phyloP scores from a whole-genome alignment of 2,797 vertebrate species.

The Anas flavirostris region DNA sequence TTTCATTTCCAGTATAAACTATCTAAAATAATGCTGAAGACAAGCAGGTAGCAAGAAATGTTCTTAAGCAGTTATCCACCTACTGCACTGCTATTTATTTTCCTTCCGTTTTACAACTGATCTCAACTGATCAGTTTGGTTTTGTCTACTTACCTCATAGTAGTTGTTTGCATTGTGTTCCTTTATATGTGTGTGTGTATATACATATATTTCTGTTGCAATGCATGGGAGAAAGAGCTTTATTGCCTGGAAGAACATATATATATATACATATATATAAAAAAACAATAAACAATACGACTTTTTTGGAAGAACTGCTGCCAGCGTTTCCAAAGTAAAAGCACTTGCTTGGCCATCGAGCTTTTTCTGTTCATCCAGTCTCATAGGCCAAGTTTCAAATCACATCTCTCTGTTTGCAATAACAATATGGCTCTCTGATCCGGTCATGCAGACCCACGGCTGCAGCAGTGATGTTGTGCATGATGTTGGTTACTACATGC shows the following conservation, averaged over 20 bases:
- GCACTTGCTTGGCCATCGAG: background rate
- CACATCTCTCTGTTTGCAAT: background rate
- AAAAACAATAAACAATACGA: background rate
- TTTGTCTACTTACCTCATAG: background rate
- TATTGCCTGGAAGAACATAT: background rate
- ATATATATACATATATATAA: background rate
- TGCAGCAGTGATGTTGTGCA: background rate
- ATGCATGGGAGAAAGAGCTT: background rate
- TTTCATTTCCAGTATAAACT: background rate
- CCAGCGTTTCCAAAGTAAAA: background rate
- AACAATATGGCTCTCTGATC: background rate
- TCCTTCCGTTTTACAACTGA: background rate
- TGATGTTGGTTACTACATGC: fast-evolving
- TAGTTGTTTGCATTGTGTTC: background rate
- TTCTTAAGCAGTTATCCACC: background rate
- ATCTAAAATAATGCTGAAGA: background rate
- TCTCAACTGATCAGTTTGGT: background rate
- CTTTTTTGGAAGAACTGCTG: background rate
- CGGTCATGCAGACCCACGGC: background rate
- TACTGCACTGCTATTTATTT: background rate
- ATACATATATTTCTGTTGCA: background rate
- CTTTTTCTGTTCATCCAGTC: background rate
- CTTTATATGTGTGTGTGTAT: background rate
- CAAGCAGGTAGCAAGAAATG: background rate
- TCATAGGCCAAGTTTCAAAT: background rate